Percentiles rank a stretch among this genome's conserved stretches.
Conservation (phyloP, 2,888 invertebrate genomes). For the Calameuta idolon region DNA sequence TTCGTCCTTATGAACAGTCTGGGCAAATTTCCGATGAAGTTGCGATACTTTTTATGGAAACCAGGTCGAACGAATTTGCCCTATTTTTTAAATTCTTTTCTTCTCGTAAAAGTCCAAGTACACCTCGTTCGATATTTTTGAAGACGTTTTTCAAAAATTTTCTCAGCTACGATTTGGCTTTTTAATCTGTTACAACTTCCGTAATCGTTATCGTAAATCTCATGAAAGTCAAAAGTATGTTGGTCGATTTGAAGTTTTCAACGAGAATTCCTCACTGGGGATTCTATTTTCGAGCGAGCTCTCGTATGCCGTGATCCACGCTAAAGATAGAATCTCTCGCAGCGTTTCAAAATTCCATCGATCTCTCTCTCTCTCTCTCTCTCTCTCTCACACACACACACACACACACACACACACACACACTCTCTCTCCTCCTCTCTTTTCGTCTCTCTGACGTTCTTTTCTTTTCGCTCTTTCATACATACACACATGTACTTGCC, state of each 20-base stretch:
- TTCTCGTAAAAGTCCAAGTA: neutral
- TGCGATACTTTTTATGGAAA: neutral
- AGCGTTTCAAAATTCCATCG: constrained; percentile 32
- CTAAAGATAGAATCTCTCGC: constrained; percentile 53
- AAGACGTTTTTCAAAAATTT: neutral
- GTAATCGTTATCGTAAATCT: neutral
- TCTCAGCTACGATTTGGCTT: neutral
- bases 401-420: too few relatives aligned
- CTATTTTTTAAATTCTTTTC: neutral
- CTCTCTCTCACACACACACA: too few relatives aligned
- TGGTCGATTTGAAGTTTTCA: constrained; percentile 6
- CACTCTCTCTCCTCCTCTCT: neutral
- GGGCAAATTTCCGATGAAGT: neutral
- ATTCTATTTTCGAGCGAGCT: constrained; percentile 63
- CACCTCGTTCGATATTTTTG: neutral
- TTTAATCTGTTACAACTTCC: neutral
- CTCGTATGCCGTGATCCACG: constrained; percentile 44
- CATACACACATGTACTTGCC: neutral
- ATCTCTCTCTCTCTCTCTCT: constrained; percentile 1
- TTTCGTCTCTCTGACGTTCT: neutral
- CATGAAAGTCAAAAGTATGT: neutral
- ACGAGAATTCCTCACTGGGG: constrained; percentile 40
- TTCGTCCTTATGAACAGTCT: neutral
- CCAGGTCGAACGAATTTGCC: neutral
- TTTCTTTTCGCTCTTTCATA: neutral